Conservation (phyloP, 2,113 vertebrate genomes). For the Penelope pileata region DNA sequence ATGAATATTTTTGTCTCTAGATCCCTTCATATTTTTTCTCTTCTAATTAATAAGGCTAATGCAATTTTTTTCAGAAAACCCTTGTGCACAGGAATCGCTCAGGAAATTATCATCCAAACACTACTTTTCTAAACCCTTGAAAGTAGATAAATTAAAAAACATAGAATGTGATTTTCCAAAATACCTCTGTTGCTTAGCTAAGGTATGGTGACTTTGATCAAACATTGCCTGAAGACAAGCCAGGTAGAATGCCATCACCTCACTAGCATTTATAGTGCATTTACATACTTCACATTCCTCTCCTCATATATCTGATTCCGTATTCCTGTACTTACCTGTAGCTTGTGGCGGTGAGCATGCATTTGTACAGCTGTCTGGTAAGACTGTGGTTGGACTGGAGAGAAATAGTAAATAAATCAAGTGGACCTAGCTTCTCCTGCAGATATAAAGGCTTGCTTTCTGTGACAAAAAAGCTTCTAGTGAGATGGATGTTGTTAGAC, state of each 20-base stretch:
- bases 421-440: not conserved
- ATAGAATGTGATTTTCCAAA: not conserved
- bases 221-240: not conserved
- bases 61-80: not conserved
- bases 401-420: not conserved
- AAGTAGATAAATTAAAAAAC: not conserved
- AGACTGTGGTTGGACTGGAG: not conserved
- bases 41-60: not conserved
- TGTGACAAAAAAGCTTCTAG: not conserved
- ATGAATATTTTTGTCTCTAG: not conserved
- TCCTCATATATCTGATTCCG: not conserved
- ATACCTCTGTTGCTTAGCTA: not conserved
- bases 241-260: not conserved
- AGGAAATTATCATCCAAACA: not conserved
- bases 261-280: accelerated
- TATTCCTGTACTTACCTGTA: not conserved
- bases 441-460: not conserved
- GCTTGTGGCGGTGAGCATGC: not conserved
- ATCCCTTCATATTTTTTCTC: not conserved
- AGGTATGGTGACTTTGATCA: not conserved
- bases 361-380: not conserved
- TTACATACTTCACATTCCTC: not conserved
- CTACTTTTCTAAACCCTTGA: not conserved
- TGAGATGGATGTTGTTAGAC: not conserved
- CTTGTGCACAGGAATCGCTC: not conserved